Evolutionary conservation across 2,113 vertebrate species (phyloP), one percentile per base, ranked within the genome.

Genomic region (Pleuronectes platessa): DNA sequence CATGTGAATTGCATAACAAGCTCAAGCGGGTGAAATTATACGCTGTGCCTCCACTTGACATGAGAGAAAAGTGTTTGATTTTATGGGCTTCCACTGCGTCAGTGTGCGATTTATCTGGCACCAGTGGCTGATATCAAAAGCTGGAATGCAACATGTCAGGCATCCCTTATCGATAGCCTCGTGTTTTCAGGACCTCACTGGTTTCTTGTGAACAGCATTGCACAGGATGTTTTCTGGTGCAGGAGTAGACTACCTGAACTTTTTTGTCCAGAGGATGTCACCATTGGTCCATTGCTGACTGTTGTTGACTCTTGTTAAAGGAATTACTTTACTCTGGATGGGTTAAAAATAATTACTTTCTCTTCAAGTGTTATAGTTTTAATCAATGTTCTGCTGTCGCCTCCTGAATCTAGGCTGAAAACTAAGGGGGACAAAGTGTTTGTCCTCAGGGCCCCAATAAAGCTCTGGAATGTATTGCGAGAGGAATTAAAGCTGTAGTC

Each of bases 211-310:
- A n/a, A 24, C 0, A 20, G 24, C 21, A 6, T 13, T 35, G 24
- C 47, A 31, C 45, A 7, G 49, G 7, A 2, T 59, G 58, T 6
- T 6, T 45, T 55, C 47, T 53, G 31, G 14, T 17, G 24, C 42
- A 42, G 31, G 31, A 61, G 45, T 8, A 23, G 31, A 56, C 23
- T 54, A 62, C 17, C 56, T 72, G 45, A 56, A 68, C 5, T 7
- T 27, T 12, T 78, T 74, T 78, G 75, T 68, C 87, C 83, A 88
- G 86, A 85, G 82, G 79, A 90, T 88, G 89, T 91, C 87, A 91
- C 74, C 62, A 2, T 88, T 86, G 78, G 68, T 59, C 84, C 68
- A 7, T 74, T 20, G 53, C 27, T 58, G 8, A 83, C 58, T 59
- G 59, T 14, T 42, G 11, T 18, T 4, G 15, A 49, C 15, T 5